Base-by-base conservation (phyloP, 1,140 invertebrate species). In the Hypsibius dujardini region DNA sequence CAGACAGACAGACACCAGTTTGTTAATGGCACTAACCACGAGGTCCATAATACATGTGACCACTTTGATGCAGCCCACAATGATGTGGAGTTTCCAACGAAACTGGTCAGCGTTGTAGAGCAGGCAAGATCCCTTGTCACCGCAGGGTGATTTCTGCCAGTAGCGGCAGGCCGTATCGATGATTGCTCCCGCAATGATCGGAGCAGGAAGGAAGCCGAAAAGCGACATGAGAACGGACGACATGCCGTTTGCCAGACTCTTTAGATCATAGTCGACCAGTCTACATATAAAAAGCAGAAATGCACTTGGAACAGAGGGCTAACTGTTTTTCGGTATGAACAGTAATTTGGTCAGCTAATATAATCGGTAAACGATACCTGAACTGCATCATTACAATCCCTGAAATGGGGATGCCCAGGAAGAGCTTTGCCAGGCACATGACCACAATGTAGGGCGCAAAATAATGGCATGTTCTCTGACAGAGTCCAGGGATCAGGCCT, bases 381-480 rank as follows among this genome's bases (percentile, higher is more conserved):
- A 67, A 67, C 62, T 67, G 62, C 62, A 67, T 67, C 62, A 67
- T 67, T 12, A 67, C 62, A 3, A 67, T 42, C 7, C 62, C 62
- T 3, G 62, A 7, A 42, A 67, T 67, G 62, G 62, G 62, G 42
- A 67, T 3, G 42, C 62, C 62, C 42, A 67, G 42, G 62, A 67
- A 7, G 3, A 67, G 62, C 45, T 67, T 67, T 12, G 62, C 62
- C 3, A 67, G 7, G 45, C 62, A 67, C 62, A 67, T 67, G 62
- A 67, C 62, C 7, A 67, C 62, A 42, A 67, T 42, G 42, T 67
- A 67, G 3, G 62, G 62, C 7, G 42, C 42, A 67, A 67, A 67
- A 3, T 7, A 14, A 3, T 7, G 42, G 42, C 62, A 67, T 12
- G 7, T 67, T 3, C 3, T 42, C 42, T 67, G 62, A 42, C 62